A percentile compares a stretch with the other conserved stretches of the same genome.
Evolutionary conservation across 1,140 invertebrate genomes (phyloP).

Genomic region (Agrypnia vestita): DNA sequence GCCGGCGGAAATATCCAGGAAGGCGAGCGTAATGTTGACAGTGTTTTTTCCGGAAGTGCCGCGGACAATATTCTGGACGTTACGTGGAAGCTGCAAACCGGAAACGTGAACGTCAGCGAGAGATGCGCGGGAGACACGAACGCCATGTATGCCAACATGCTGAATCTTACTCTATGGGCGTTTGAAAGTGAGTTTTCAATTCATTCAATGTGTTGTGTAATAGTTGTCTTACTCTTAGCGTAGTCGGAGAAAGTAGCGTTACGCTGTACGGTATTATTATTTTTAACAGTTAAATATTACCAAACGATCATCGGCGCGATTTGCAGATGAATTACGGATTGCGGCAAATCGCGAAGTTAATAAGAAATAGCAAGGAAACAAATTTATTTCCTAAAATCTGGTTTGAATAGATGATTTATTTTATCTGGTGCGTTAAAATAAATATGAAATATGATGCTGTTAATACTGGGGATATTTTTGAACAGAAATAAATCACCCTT

Average conservation of each 20-base stretch:
- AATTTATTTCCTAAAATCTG: no score
- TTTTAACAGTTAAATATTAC: no score
- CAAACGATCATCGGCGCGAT: no score
- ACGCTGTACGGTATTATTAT: neutral
- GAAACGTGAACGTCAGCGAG: constrained; percentile 12
- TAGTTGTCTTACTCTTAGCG: constrained; percentile 1
- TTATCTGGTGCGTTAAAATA: no score
- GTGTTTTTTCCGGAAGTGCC: neutral
- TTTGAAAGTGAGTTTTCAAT: constrained; percentile 37
- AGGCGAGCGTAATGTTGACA: neutral
- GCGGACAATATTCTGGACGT: constrained; percentile 25
- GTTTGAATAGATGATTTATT: no score
- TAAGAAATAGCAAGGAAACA: no score
- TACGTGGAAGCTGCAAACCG: constrained; percentile 19
- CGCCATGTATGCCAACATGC: constrained; percentile 13
- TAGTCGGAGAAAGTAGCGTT: neutral
- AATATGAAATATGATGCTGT: no score
- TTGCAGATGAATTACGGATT: no score
- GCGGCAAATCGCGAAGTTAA: no score
- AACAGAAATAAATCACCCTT: no score
- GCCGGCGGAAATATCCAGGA: neutral
- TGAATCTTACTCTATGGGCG: constrained; percentile 36
- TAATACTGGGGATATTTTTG: no score
- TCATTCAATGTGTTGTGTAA: constrained; percentile 2
- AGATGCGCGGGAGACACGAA: constrained; percentile 17